Conservation (phyloP, 2,888 invertebrate genomes). For the Cataglyphis cursor region DNA sequence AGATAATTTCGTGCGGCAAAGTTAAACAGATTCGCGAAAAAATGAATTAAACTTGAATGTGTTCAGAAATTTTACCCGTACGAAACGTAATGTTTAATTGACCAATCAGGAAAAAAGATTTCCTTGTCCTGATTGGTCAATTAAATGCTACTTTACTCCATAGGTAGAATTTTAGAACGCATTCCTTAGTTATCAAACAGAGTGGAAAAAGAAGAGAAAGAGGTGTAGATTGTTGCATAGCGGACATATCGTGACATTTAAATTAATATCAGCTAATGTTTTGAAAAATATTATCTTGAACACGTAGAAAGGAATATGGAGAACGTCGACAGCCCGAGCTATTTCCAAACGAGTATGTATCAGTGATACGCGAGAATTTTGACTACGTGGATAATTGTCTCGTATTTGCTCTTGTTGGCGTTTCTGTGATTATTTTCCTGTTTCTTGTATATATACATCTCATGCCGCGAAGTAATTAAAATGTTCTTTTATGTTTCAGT, state of each 20-base stretch:
- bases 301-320: constrained; percentile 15
- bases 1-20: not conserved
- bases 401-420: not conserved
- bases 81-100: not conserved
- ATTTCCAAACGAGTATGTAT: constrained; percentile 42
- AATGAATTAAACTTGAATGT: too few relatives aligned
- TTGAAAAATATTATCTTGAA: not conserved
- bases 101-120: not conserved
- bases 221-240: not conserved
- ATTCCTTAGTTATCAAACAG: not conserved
- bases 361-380: too few relatives aligned
- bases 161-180: not conserved
- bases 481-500: constrained; percentile 39
- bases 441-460: not conserved
- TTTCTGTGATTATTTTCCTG: not conserved
- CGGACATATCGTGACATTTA: not conserved
- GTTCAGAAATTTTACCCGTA: not conserved
- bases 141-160: not conserved
- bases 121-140: not conserved
- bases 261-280: not conserved
- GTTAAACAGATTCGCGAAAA: too few relatives aligned
- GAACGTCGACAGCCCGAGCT: constrained; percentile 8
- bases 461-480: not conserved
- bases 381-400: not conserved
- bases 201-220: not conserved